These are phyloP conservation scores for Cynopterus sphinx DNA, from an alignment of 2,797 vertebrate species.

Conservation along the genomic window DNA sequence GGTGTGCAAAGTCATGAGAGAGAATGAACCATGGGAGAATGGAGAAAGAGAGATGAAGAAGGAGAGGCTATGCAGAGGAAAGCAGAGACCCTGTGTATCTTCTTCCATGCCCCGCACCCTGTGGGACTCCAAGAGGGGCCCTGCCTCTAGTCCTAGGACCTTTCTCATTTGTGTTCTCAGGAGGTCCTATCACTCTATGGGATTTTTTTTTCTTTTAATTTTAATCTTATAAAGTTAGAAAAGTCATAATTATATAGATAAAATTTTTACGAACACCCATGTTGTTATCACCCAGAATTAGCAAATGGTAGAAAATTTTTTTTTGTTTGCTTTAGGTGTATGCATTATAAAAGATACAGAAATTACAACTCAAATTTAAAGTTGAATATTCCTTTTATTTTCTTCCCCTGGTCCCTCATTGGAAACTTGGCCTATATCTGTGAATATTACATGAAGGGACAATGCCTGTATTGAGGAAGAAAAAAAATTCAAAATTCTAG, in stretches of 20 bases:
- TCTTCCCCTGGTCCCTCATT: background rate
- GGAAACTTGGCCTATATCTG: background rate
- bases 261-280: background rate
- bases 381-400: background rate
- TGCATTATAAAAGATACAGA: background rate
- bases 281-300: background rate
- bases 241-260: background rate
- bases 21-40: background rate
- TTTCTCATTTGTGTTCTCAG: background rate
- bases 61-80: background rate
- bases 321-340: background rate
- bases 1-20: background rate
- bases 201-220: background rate
- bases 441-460: background rate
- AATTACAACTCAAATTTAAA: background rate
- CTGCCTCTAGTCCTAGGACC: background rate
- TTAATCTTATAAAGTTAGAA: background rate
- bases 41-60: background rate
- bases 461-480: background rate
- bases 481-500: background rate
- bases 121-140: background rate
- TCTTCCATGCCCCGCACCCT: background rate
- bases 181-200: background rate
- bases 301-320: background rate
- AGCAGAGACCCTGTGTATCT: rapidly evolving